These are phyloP conservation scores for Drosophila parabipectinata DNA, from an alignment of 1,140 invertebrate species.

Conservation along the genomic window DNA sequence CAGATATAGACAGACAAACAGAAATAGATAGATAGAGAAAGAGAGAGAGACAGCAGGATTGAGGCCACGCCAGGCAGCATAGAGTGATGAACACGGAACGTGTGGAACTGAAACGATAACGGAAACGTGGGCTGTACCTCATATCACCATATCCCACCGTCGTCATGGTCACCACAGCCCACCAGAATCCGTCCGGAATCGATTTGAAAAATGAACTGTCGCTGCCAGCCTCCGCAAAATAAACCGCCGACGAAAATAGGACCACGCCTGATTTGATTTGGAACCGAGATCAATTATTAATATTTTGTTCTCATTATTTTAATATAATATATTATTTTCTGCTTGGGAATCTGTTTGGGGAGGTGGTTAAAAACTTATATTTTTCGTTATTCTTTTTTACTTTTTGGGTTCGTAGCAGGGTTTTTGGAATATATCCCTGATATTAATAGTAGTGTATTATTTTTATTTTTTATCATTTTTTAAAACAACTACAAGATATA, in stretches of 20 bases:
- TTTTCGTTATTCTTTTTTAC: slow-evolving; percentile 1
- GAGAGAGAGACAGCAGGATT: slow-evolving; percentile 17
- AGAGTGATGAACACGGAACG: slow-evolving; percentile 19
- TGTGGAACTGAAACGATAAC: slow-evolving; percentile 35
- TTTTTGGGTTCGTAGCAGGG: slow-evolving; percentile 31
- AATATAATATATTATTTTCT: slow-evolving; percentile 40
- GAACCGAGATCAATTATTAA: slow-evolving; percentile 73
- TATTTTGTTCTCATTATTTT: slow-evolving; percentile 2
- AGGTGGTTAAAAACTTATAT: slow-evolving; percentile 3
- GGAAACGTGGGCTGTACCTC: slow-evolving; percentile 88
- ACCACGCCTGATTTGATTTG: slow-evolving; percentile 92
- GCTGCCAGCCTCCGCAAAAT: slow-evolving; percentile 98
- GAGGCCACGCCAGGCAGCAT: slow-evolving; percentile 45
- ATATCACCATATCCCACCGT: slow-evolving; percentile 99
- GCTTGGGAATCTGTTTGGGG: slow-evolving; percentile 50
- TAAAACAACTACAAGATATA: slow-evolving; percentile 78
- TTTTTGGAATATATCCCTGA: slow-evolving; percentile 9
- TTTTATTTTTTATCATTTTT: slow-evolving; percentile 24
- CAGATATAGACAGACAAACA: slow-evolving; percentile 18
- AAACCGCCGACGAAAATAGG: slow-evolving; percentile 99
- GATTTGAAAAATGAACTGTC: slow-evolving; percentile 99
- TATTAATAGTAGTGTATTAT: background rate
- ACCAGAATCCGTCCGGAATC: slow-evolving; percentile 99
- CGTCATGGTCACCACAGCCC: slow-evolving; percentile 99
- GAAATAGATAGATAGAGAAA: slow-evolving; percentile 17